Conservation (phyloP, 2,888 invertebrate genomes). For the Biston stratarius region DNA sequence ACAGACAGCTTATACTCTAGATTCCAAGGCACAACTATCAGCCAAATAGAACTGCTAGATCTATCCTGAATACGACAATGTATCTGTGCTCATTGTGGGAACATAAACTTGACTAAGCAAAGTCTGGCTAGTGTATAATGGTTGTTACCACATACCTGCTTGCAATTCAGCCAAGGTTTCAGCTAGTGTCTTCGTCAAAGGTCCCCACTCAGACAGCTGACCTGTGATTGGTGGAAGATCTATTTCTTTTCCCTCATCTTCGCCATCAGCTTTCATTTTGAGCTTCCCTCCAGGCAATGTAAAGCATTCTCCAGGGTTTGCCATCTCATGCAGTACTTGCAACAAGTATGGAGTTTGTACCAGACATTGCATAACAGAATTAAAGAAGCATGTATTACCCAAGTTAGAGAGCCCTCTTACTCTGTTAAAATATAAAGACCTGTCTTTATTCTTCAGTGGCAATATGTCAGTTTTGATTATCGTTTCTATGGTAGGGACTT, state of each 20-base stretch:
- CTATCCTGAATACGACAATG: too few species aligned
- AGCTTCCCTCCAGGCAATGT: conserved; percentile 90
- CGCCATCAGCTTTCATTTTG: conserved; percentile 73
- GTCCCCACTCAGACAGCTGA: conserved; percentile 89
- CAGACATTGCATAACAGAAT: conserved; percentile 97
- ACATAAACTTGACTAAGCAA: too few species aligned
- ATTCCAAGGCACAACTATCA: too few species aligned
- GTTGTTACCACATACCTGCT: conserved; percentile 66
- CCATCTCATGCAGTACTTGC: conserved; percentile 89
- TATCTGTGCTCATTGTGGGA: background rate
- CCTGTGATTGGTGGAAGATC: conserved; percentile 89
- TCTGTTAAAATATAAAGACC: conserved; percentile 77
- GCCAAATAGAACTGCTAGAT: background rate
- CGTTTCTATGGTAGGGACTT: conserved; percentile 60
- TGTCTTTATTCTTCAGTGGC: conserved; percentile 61
- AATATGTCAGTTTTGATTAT: conserved; percentile 54
- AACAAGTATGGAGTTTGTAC: conserved; percentile 94
- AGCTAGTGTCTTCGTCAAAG: conserved; percentile 88
- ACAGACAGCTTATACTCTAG: too few species aligned
- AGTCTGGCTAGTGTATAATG: background rate
- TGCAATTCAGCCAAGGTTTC: conserved; percentile 90
- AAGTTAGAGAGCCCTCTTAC: conserved; percentile 95
- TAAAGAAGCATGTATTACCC: conserved; percentile 99
- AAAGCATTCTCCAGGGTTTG: conserved; percentile 89
- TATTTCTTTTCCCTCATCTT: conserved; percentile 79